Evolutionary conservation across 2,113 vertebrate species (phyloP), one percentile per base, ranked within the genome.

Genomic region (Chloroceryle aenea): DNA sequence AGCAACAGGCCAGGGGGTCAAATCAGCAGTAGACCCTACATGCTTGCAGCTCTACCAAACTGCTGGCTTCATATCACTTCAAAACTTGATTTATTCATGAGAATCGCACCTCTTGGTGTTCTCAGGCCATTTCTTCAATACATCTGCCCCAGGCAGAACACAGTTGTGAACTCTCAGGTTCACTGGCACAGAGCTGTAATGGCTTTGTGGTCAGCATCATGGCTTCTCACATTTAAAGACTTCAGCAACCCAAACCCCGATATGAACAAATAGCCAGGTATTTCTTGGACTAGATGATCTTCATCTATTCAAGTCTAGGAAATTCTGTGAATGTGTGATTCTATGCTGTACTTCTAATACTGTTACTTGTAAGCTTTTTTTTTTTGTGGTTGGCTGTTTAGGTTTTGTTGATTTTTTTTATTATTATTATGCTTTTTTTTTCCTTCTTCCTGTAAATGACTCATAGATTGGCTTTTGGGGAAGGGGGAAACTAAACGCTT

Each of bases 191-290:
- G 58, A 7, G 62, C 55, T 79, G 26, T 26, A 38, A 64, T 25
- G 40, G 29, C 79, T 73, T 63, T 96, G 96, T 55, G 93, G 95
- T 94, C 87, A 76, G 82, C 85, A 53, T 43, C 40, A 66, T 3
- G 38, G 59, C 72, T 77, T 77, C 47, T 58, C 82, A 56, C 25
- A 5, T 19, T 69, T 40, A 43, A 45, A 48, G 12, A 52, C 11
- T 68, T 89, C 21, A 4, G 47, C 66, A 62, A 85, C 64, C 56
- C 64, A 78, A 89, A 11, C 10, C 16, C 32, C 32, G 23, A 9
- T 59, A 43, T 5, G 16, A 87, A 64, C 43, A 91, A 92, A 32
- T 40, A 59, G 61, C 27, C 20, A 79, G 43, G 10, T 79, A 79
- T 79, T 66, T 43, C 27, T 58, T 52, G 26, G 14, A 52, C 50